Evolutionary conservation across 2,113 vertebrate genomes (phyloP).

Genomic region (Theristicus caerulescens): DNA sequence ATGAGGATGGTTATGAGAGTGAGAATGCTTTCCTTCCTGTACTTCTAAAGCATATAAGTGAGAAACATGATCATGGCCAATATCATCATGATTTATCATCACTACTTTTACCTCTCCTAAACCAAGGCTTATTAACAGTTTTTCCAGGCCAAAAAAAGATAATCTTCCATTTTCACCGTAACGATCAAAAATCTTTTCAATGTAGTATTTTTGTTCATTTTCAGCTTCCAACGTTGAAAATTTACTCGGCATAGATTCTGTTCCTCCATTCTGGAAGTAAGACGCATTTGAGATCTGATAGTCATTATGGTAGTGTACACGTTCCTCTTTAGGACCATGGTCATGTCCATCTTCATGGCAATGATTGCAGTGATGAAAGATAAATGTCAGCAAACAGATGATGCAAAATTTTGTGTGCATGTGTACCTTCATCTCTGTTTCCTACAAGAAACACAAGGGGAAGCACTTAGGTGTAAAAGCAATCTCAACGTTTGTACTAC

Average conservation of each 20-base stretch:
- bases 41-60: conserved; percentile 89
- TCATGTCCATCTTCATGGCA: conserved; percentile 84
- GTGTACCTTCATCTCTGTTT: conserved; percentile 91
- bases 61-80: conserved; percentile 94
- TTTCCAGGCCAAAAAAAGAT: conserved; percentile 91
- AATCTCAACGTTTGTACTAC: background rate
- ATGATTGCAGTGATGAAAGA: conserved; percentile 90
- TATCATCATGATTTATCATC: conserved; percentile 85
- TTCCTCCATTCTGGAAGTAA: conserved; percentile 72
- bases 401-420: conserved; percentile 95
- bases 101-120: conserved; percentile 91
- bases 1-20: conserved; percentile 71
- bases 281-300: conserved; percentile 84
- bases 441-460: conserved; percentile 54
- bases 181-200: conserved; percentile 89
- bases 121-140: conserved; percentile 88
- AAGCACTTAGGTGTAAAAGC: background rate
- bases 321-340: conserved; percentile 51
- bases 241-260: conserved; percentile 54
- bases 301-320: conserved; percentile 75
- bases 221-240: conserved; percentile 74
- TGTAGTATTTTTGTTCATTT: conserved; percentile 90
- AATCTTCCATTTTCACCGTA: conserved; percentile 89
- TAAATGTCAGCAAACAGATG: conserved; percentile 94
- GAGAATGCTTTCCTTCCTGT: conserved; percentile 85